phyloP scores from a whole-genome alignment of 2,113 vertebrate genomes.

The Lucifuga dentata region DNA sequence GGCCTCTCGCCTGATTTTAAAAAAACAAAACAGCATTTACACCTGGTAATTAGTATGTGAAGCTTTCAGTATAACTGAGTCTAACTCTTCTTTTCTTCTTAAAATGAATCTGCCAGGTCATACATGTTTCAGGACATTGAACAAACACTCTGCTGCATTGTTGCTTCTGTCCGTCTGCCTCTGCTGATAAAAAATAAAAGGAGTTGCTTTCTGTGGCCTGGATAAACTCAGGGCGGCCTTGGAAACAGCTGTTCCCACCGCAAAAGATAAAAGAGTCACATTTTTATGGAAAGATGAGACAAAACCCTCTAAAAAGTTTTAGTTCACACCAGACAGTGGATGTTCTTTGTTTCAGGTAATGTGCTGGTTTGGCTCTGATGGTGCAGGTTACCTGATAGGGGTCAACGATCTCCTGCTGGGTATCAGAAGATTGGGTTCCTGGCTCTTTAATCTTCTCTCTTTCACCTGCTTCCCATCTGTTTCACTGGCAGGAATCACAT shows the following conservation, averaged over 20 bases:
- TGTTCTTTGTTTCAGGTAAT: slow-evolving; percentile 19
- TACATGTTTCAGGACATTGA: slow-evolving; percentile 1
- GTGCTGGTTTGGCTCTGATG: background rate
- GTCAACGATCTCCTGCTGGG: slow-evolving; percentile 49
- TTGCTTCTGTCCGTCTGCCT: slow-evolving; percentile 45
- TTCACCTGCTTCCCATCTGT: slow-evolving; percentile 38
- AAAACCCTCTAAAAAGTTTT: background rate
- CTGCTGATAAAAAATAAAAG: background rate
- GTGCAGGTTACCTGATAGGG: slow-evolving; percentile 60
- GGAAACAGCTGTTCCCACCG: slow-evolving; percentile 30
- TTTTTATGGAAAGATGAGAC: background rate
- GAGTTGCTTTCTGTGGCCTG: background rate
- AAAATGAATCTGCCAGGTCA: background rate
- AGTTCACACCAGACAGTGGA: background rate
- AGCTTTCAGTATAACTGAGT: background rate
- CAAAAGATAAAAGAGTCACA: background rate
- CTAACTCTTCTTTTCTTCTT: slow-evolving; percentile 5
- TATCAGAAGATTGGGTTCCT: slow-evolving; percentile 47
- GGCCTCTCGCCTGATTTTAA: background rate
- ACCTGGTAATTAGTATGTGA: slow-evolving; percentile 12
- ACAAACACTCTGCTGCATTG: background rate
- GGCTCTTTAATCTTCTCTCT: slow-evolving; percentile 36
- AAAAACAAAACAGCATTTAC: slow-evolving; percentile 2
- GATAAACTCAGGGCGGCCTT: background rate
- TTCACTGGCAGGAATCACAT: background rate